Evolutionary conservation across 23 tunicate species (phyloP), one percentile per base, ranked within the genome.

Genomic region (Oikopleura dioica): DNA sequence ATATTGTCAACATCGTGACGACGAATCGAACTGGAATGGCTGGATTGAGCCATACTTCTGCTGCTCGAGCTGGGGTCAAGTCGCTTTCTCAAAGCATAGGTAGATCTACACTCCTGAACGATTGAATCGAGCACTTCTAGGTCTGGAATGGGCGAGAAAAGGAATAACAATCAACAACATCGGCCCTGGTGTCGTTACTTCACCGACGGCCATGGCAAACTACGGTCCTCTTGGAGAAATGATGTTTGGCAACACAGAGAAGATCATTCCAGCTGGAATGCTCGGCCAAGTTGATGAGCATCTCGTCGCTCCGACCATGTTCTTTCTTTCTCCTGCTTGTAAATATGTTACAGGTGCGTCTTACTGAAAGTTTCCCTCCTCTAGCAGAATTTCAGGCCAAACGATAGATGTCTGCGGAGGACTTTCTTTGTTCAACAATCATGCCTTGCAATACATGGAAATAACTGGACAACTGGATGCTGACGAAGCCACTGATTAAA

Each of bases 281-380:
- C 75, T 85, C 0, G 96, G 96, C 23, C 23, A 35, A 1, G 79
- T 86, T 1, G 96, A 89, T 35, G 92, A 85, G 44, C 63, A 86
- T 26, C 63, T 91, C 0, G 77, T 78, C 35, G 80, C 75, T 37
- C 94, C 83, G 1, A 81, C 26, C 26, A 63, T 86, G 59, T 89
- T 85, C 78, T 69, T 89, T 37, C 76, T 89, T 0, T 80, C 84
- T 34, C 96, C 96, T 1, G 92, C 87, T 37, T 87, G 83, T 44
- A 58, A 82, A 9, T 89, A 58, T 77, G 82, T 83, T 0, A 89
- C 96, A 69, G 96, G 96, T 0, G 96, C 81, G 79, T 84, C 85
- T n/a, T 37, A 44, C 16, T 9, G 9, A 16, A 44, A 44, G 16
- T 44, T 9, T 44, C 16, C 9, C 55, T 44, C 55, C 55, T 9